Percentiles rank a stretch among this genome's conserved stretches.
Conservation (phyloP, 2,797 vertebrate species). For the Megalops cyprinoides region DNA sequence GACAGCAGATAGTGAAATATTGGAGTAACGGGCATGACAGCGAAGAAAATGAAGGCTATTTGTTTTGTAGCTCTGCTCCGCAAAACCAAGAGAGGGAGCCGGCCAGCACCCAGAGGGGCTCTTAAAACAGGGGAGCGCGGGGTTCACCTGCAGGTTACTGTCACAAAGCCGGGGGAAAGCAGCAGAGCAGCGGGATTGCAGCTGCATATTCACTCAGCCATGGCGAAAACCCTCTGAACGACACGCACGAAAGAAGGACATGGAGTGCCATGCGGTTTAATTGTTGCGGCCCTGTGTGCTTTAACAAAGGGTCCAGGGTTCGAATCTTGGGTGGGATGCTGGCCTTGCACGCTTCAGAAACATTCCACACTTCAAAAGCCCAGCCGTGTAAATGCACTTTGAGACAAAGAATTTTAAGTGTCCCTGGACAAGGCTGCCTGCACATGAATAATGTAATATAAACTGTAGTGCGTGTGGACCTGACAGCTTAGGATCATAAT, state of each 20-base stretch:
- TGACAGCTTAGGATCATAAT: background rate
- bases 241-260: background rate
- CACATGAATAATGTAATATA: background rate
- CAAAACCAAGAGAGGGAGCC: constrained; percentile 15
- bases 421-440: too few relatives aligned
- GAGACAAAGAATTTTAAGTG: background rate
- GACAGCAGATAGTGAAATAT: background rate
- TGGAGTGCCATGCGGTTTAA: background rate
- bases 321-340: background rate
- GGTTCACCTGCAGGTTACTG: constrained; percentile 28
- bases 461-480: background rate
- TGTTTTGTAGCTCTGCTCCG: constrained; percentile 1
- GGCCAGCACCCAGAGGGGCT: constrained; percentile 30
- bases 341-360: background rate
- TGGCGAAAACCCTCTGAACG: background rate
- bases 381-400: background rate
- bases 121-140: constrained; percentile 39
- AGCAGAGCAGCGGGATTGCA: background rate
- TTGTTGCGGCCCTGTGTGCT: background rate
- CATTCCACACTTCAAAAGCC: background rate
- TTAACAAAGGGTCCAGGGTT: background rate
- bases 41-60: constrained; percentile 18
- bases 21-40: background rate
- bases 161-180: constrained; percentile 17
- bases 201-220: background rate